Conservation (phyloP, 64 coral and sea anemone species). For the Stichodactyla mertensii region DNA sequence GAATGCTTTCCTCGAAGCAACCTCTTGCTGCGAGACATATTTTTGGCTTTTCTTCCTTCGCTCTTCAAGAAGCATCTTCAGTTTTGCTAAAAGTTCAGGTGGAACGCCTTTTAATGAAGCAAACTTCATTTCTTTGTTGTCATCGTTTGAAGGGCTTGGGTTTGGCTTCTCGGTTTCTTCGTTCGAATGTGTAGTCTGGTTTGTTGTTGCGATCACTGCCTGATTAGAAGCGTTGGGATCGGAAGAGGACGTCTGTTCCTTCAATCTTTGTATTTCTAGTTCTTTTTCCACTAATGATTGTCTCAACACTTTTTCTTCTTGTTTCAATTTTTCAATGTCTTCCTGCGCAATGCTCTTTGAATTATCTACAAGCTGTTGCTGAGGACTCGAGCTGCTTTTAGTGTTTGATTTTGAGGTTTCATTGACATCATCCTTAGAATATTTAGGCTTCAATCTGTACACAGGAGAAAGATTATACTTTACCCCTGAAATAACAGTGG, state of each 20-base stretch:
- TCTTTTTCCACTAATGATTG: conserved; percentile 8
- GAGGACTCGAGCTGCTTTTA: neutral
- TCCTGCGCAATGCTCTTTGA: neutral
- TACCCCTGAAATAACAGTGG: neutral
- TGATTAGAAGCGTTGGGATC: neutral
- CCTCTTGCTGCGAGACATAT: conserved; percentile 38
- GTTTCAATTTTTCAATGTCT: neutral
- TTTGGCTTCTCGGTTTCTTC: neutral
- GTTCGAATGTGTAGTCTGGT: neutral
- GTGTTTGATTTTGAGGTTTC: neutral
- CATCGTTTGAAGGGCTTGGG: neutral
- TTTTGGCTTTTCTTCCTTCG: neutral
- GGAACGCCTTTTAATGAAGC: conserved; percentile 8
- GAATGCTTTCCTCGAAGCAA: conserved; percentile 71
- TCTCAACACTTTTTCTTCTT: neutral
- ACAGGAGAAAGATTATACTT: conserved; percentile 10
- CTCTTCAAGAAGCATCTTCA: neutral
- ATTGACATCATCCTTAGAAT: neutral
- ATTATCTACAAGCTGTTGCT: neutral
- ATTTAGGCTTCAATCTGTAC: neutral
- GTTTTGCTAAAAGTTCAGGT: neutral
- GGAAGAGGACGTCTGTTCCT: neutral
- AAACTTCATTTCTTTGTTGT: neutral
- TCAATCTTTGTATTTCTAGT: neutral
- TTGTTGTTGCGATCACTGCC: neutral